Conservation (phyloP, 2,888 invertebrate species). For the Xestia c-nigrum region DNA sequence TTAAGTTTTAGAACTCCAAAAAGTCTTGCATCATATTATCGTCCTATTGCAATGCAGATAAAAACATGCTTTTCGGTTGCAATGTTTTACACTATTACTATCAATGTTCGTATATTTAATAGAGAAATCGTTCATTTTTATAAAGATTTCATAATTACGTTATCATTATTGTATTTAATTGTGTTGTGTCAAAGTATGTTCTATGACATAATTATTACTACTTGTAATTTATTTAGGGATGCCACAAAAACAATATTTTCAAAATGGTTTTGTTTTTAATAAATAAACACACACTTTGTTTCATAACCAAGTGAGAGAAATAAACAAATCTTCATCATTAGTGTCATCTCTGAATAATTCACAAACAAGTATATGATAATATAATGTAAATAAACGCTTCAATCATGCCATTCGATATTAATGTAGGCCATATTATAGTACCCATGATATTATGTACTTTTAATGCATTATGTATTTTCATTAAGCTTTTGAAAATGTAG, state of each 20-base stretch:
- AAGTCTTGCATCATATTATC: constrained; percentile 16
- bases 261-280: background rate
- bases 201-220: constrained; percentile 5
- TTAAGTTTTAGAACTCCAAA: constrained; percentile 15
- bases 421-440: constrained; percentile 48
- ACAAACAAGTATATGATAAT: constrained; percentile 5
- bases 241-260: background rate
- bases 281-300: background rate
- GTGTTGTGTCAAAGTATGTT: constrained; percentile 1
- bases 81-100: background rate
- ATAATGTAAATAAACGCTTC: constrained; percentile 47
- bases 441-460: constrained; percentile 36
- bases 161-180: background rate
- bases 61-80: background rate
- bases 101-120: background rate
- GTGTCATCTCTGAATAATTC: constrained; percentile 36
- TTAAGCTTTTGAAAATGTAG: constrained; percentile 33
- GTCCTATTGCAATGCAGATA: constrained; percentile 1
- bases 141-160: constrained; percentile 12
- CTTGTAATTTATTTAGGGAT: constrained; percentile 23
- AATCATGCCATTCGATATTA: constrained; percentile 57
- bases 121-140: background rate
- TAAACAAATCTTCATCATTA: background rate
- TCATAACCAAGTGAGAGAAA: constrained; percentile 1
- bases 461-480: constrained; percentile 22